phyloP scores from a whole-genome alignment of 2,113 vertebrate genomes.

The Phodopus roborovskii region DNA sequence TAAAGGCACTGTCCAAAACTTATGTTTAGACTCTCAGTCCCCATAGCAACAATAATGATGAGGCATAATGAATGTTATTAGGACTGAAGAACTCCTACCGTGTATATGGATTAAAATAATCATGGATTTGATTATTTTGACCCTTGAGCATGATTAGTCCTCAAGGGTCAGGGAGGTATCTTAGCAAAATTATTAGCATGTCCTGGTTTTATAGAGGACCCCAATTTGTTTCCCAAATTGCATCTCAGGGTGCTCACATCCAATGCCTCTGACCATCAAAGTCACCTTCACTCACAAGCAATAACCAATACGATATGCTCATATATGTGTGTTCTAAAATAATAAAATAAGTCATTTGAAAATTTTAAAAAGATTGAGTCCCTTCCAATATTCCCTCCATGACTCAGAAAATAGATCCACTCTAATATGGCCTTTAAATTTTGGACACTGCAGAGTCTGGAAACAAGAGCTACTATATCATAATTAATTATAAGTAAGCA shows the following conservation, averaged over 20 bases:
- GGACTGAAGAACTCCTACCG: fast-evolving
- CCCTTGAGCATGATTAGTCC: background rate
- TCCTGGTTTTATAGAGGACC: background rate
- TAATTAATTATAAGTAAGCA: background rate
- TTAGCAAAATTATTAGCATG: background rate
- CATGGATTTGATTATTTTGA: fast-evolving
- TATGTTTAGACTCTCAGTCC: background rate
- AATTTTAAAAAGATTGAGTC: background rate
- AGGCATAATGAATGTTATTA: background rate
- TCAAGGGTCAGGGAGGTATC: background rate
- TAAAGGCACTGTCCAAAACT: background rate
- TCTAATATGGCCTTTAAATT: background rate
- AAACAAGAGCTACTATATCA: background rate
- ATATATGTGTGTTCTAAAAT: background rate
- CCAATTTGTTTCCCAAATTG: background rate
- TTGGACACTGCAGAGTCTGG: background rate
- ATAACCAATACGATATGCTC: no score
- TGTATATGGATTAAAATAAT: background rate
- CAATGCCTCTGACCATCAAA: background rate
- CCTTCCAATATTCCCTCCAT: fast-evolving
- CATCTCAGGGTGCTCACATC: background rate
- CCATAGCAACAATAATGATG: background rate
- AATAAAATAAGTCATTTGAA: background rate
- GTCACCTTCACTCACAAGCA: no score
- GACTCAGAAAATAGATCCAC: background rate